A percentile compares a stretch with the other conserved stretches of the same genome.
Conservation (phyloP, 1,140 invertebrate genomes). For the Drosophila eugracilis region DNA sequence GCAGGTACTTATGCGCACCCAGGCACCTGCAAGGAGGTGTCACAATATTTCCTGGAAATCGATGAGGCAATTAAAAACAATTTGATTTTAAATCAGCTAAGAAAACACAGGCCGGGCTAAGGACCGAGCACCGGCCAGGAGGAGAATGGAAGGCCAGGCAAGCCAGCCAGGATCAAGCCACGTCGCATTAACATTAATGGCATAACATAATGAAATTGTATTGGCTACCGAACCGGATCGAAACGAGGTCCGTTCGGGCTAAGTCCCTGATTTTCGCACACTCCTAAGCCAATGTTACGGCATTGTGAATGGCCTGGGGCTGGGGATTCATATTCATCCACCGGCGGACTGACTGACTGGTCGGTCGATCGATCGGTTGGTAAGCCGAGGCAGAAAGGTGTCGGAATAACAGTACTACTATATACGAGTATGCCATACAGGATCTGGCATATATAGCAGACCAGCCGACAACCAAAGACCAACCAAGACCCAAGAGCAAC, state of each 20-base stretch:
- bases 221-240: conserved; percentile 52
- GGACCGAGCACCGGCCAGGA: conserved; percentile 6
- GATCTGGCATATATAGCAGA: conserved; percentile 9
- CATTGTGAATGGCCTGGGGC: conserved; percentile 58
- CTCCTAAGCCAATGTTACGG: conserved; percentile 82
- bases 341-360: conserved; percentile 20
- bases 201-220: conserved; percentile 80
- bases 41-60: conserved; percentile 71
- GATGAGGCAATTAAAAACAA: conserved; percentile 75
- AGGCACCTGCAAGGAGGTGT: conserved; percentile 40
- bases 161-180: conserved; percentile 5
- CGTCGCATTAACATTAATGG: conserved; percentile 72
- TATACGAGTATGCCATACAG: not conserved
- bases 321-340: conserved; percentile 7
- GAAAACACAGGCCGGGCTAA: conserved; percentile 52
- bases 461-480: conserved; percentile 1
- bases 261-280: conserved; percentile 77
- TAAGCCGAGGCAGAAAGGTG: conserved; percentile 71
- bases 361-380: too few relatives aligned
- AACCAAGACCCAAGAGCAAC: conserved; percentile 43
- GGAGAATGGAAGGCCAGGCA: not conserved
- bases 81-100: conserved; percentile 80
- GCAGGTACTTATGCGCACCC: not conserved
- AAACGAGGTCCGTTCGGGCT: conserved; percentile 22
- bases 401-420: conserved; percentile 9